Evolutionary conservation across 2,113 vertebrate genomes (phyloP), one percentile per base, ranked within the genome.

Genomic region (Gasterosteus nipponicus): DNA sequence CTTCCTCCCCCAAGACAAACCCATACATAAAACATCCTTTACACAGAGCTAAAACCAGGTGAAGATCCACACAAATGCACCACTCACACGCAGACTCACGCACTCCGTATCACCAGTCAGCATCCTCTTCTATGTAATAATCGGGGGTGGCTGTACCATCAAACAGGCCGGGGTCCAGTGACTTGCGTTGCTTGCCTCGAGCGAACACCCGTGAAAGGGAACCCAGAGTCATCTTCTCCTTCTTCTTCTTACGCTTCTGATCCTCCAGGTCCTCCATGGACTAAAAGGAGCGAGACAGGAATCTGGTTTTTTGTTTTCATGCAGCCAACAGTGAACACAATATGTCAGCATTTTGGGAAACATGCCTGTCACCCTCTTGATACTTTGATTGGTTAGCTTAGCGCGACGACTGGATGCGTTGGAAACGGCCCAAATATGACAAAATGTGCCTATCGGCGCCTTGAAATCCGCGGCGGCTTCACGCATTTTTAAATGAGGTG

Each of bases 121-220:
- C 98, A 19, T 99, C 98, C 93, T 99, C 98, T 95, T 99, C 98
- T 93, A 99, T 99, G 94, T 99, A 99, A 95, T 99, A 99, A 94
- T 98, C 97, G 60, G 97, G 96, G 68, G 94, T 92, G 91, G 96
- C 93, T 80, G 97, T 99, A 95, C 97, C 98, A 87, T 98, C 98
- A 82, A 99, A 99, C 90, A 99, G 95, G 51, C 97, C 96, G 0
- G 97, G 97, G 81, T 99, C 98, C 81, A 99, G 94, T 78, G 96
- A 98, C 86, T 98, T 99, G 94, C 97, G 96, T 81, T 98, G 98
- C 89, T 98, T 98, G 16, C 96, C 96, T 82, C 97, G 95, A 89
- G 96, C 95, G 41, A 99, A 99, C 69, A 99, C 97, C 66, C 97
- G 95, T 8, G 97, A 99, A 87, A 99, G 95, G 76, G 98, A 99